phyloP scores from a whole-genome alignment of 2,797 vertebrate genomes.

The Phrynocephalus vlangalii region DNA sequence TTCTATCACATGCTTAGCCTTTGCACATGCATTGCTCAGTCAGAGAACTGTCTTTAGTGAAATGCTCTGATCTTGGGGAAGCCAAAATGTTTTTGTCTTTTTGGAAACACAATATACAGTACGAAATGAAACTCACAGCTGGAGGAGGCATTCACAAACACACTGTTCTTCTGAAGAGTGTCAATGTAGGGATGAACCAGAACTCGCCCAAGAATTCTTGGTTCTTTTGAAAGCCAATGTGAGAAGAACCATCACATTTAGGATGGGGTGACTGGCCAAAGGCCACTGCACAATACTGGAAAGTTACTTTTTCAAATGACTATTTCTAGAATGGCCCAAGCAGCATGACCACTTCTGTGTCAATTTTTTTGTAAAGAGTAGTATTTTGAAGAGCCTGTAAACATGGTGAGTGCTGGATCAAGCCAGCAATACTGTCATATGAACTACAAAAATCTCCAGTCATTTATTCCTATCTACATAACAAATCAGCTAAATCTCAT shows the following conservation, averaged over 20 bases:
- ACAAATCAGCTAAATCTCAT: background rate
- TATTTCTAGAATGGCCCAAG: background rate
- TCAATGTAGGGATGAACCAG: background rate
- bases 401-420: background rate
- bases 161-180: background rate
- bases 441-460: background rate
- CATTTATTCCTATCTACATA: background rate
- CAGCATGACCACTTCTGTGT: background rate
- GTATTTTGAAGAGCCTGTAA: background rate
- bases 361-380: background rate
- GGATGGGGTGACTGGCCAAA: too few species aligned
- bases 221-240: background rate
- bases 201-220: background rate
- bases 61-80: background rate
- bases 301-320: background rate
- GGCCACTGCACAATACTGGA: too few species aligned
- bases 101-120: background rate
- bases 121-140: background rate
- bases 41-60: background rate
- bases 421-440: background rate
- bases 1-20: background rate
- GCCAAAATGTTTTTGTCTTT: background rate
- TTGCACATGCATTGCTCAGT: background rate
- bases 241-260: too few species aligned
- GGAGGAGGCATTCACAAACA: background rate